These are phyloP conservation scores for Colletes collaris DNA, from an alignment of 2,888 invertebrate species.

Conservation along the genomic window DNA sequence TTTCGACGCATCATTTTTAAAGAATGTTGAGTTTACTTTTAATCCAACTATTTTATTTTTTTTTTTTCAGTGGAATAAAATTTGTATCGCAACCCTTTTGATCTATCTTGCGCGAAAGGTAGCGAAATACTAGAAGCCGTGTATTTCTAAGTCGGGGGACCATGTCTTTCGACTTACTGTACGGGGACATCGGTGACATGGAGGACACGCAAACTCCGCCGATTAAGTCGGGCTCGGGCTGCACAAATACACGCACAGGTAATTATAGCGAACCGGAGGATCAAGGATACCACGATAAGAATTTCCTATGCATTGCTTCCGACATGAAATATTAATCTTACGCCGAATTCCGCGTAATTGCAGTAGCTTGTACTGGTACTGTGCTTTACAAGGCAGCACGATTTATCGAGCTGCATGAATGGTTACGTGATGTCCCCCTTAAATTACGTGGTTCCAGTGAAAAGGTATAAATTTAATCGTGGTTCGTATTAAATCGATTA, in stretches of 20 bases:
- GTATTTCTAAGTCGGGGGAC: slow-evolving; percentile 39
- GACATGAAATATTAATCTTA: slow-evolving; percentile 55
- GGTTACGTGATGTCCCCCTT: slow-evolving; percentile 12
- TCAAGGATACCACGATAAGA: slow-evolving; percentile 31
- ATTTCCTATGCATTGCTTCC: slow-evolving; percentile 31
- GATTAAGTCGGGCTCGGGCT: slow-evolving; percentile 57
- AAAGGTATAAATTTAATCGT: slow-evolving; percentile 44
- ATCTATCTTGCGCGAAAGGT: slow-evolving; percentile 38
- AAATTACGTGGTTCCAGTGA: slow-evolving; percentile 14
- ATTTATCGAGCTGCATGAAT: slow-evolving; percentile 46
- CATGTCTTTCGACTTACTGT: slow-evolving; percentile 24
- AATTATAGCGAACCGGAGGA: slow-evolving; percentile 48
- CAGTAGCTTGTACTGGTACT: slow-evolving; percentile 12
- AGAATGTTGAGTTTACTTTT: not conserved
- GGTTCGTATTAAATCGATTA: slow-evolving; percentile 35
- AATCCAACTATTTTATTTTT: slow-evolving; percentile 3
- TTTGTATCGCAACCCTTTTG: slow-evolving; percentile 13
- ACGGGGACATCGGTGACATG: slow-evolving; percentile 77
- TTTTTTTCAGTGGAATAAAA: not conserved
- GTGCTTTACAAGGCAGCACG: slow-evolving; percentile 12
- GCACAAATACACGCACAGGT: slow-evolving; percentile 56
- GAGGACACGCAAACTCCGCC: slow-evolving; percentile 72
- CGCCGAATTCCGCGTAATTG: slow-evolving; percentile 35
- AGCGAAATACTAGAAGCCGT: slow-evolving; percentile 43
- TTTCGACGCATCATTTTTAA: slow-evolving; percentile 71